Percentiles rank a stretch among this genome's conserved stretches.
Evolutionary conservation across 2,888 invertebrate species (phyloP).

Genomic region (Pyrgus malvae): DNA sequence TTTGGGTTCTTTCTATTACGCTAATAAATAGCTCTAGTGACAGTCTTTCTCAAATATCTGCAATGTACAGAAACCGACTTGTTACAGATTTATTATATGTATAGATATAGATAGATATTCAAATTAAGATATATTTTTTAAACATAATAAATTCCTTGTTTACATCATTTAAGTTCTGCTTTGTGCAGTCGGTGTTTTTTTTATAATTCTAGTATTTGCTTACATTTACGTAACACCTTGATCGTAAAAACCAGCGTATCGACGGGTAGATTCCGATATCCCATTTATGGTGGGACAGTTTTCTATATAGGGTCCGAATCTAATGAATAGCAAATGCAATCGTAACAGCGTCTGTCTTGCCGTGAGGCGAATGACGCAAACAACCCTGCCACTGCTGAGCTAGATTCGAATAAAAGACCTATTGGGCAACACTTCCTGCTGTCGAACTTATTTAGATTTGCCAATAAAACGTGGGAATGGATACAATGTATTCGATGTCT

Average conservation of each 20-base stretch:
- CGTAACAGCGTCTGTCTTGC: constrained; percentile 25
- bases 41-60: too few species aligned
- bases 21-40: too few species aligned
- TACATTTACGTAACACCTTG: not conserved
- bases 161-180: too few species aligned
- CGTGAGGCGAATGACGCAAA: constrained; percentile 18
- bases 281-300: constrained; percentile 60
- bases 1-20: too few species aligned
- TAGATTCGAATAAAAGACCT: constrained; percentile 13
- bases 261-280: constrained; percentile 48
- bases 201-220: not conserved
- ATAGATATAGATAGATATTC: too few species aligned
- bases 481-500: not conserved
- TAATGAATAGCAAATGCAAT: constrained; percentile 70
- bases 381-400: constrained; percentile 4
- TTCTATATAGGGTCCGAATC: constrained; percentile 64
- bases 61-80: too few species aligned
- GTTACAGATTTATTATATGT: too few species aligned
- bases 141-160: too few species aligned
- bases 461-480: constrained; percentile 2
- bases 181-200: too few species aligned
- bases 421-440: constrained; percentile 9
- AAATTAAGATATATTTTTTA: too few species aligned
- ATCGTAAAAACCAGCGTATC: constrained; percentile 45
- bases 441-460: constrained; percentile 1